A percentile compares a stretch with the other conserved stretches of the same genome.
These are phyloP conservation scores for Cacatua alba DNA, from an alignment of 2,113 vertebrate genomes.

Conservation along the genomic window DNA sequence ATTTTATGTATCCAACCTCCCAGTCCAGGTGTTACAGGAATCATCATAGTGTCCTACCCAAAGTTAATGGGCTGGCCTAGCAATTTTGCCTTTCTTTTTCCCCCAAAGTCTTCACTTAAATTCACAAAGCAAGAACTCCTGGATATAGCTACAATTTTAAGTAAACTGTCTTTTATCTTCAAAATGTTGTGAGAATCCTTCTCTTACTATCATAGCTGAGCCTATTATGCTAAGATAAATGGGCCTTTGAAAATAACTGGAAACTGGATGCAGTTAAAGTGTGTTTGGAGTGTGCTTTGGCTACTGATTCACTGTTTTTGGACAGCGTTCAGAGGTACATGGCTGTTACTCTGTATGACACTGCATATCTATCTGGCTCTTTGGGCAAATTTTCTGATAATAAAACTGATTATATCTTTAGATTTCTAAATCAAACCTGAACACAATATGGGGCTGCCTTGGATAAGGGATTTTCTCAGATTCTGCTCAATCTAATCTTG, in stretches of 20 bases:
- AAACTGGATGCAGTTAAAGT: neutral
- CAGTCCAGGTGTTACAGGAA: neutral
- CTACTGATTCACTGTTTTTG: neutral
- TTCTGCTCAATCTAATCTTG: neutral
- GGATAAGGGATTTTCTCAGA: neutral
- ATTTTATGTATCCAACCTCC: neutral
- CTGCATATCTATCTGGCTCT: neutral
- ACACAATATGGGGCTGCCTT: neutral
- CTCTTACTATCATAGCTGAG: neutral
- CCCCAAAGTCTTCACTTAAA: neutral
- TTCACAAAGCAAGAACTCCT: neutral
- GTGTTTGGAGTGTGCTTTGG: neutral
- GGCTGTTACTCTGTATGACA: neutral
- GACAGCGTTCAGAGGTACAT: neutral
- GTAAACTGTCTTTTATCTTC: neutral
- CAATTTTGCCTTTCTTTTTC: neutral
- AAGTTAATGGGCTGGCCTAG: neutral
- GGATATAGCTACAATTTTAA: neutral
- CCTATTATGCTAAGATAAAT: neutral
- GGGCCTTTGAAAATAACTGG: neutral
- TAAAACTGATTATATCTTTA: neutral
- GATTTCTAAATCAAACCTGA: slow-evolving; percentile 4
- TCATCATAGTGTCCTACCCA: neutral
- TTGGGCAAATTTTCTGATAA: neutral
- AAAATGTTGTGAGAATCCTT: neutral